phyloP scores from a whole-genome alignment of 2,797 vertebrate species.

The Urocyon cinereoargenteus region DNA sequence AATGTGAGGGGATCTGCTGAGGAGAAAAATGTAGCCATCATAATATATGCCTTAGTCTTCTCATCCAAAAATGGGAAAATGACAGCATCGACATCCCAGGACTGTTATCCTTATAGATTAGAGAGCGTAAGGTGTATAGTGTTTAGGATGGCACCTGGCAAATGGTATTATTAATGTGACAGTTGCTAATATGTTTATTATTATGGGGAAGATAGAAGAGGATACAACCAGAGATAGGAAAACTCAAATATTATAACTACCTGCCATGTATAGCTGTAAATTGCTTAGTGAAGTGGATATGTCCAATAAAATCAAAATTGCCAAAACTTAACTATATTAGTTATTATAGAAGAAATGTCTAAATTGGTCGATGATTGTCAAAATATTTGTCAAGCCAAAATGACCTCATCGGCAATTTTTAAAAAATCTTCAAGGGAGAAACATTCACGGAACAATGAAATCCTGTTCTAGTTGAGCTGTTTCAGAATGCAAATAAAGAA shows the following conservation, averaged over 20 bases:
- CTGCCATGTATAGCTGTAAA: background rate
- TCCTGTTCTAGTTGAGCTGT: background rate
- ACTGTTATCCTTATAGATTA: background rate
- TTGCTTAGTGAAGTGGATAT: background rate
- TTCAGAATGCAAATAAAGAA: background rate
- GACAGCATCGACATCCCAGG: background rate
- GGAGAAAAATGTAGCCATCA: background rate
- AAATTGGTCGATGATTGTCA: background rate
- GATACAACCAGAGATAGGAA: background rate
- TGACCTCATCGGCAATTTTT: background rate
- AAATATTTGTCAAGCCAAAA: constrained; percentile 1
- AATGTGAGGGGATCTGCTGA: background rate
- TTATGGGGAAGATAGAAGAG: background rate
- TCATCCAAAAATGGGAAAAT: background rate
- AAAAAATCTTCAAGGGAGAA: background rate
- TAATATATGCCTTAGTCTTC: background rate
- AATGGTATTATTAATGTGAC: background rate
- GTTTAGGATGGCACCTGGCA: background rate
- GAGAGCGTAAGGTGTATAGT: background rate
- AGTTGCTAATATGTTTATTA: background rate
- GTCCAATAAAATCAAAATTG: background rate
- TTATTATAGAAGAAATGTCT: background rate
- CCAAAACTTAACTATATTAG: background rate
- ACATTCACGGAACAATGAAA: background rate
- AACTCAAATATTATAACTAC: background rate